Evolutionary conservation across 2,888 invertebrate species (phyloP).

Genomic region (Drosophila falleni): DNA sequence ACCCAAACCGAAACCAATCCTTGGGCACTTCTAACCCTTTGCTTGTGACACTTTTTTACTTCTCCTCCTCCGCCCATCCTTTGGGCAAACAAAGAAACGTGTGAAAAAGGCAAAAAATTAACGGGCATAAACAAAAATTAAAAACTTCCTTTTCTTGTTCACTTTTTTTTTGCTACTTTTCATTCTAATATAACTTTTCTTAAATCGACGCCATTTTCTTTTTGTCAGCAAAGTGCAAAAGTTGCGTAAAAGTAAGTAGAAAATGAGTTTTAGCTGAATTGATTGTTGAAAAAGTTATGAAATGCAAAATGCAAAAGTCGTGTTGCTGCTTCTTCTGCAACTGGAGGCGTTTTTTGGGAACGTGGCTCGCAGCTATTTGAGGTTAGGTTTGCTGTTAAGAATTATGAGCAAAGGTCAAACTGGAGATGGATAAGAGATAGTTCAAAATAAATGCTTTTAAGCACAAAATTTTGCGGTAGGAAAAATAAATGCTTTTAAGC

Average conservation of each 20-base stretch:
- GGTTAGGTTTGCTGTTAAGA: conserved; percentile 11
- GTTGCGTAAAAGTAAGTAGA: conserved; percentile 16
- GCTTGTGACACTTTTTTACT: conserved; percentile 40
- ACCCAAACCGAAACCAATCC: conserved; percentile 10
- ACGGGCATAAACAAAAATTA: conserved; percentile 54
- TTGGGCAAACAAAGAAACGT: conserved; percentile 68
- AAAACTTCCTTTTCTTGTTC: conserved; percentile 29
- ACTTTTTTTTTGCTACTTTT: not conserved
- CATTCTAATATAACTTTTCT: conserved; percentile 1
- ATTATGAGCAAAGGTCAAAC: conserved; percentile 22
- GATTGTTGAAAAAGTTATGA: conserved; percentile 65
- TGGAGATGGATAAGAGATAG: not conserved
- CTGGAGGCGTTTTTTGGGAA: conserved; percentile 35
- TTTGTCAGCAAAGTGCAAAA: conserved; percentile 17
- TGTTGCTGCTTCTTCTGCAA: conserved; percentile 42
- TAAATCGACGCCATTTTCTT: conserved; percentile 51
- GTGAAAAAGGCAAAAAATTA: conserved; percentile 77
- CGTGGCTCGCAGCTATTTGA: conserved; percentile 22
- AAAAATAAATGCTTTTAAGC: too few species aligned
- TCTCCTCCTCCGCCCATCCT: conserved; percentile 6
- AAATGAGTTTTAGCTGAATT: conserved; percentile 43
- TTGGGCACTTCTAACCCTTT: conserved; percentile 61
- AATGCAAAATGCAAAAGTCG: conserved; percentile 77
- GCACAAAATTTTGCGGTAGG: too few species aligned
- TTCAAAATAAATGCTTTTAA: too few species aligned